Conservation (phyloP, 2,113 vertebrate genomes). For the Setophaga kirtlandii region DNA sequence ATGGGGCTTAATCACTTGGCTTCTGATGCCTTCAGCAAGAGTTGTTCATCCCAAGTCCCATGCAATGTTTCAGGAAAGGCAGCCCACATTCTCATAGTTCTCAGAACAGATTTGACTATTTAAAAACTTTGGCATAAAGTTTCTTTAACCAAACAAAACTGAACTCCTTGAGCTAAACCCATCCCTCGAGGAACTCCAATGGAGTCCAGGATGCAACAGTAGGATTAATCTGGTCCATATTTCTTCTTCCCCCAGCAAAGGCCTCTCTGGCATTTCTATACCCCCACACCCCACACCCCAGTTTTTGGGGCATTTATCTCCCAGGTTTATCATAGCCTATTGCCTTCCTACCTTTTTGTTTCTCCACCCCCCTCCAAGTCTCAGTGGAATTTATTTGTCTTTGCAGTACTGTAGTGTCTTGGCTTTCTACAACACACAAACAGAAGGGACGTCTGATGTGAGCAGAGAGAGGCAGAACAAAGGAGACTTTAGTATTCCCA, state of each 20-base stretch:
- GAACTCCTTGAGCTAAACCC: conserved; percentile 38
- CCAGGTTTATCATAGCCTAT: neutral
- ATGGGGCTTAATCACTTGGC: conserved; percentile 63
- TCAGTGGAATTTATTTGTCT: neutral
- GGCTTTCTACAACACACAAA: neutral
- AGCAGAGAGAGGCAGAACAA: conserved; percentile 32
- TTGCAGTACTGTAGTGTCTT: neutral
- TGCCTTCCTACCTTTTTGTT: neutral
- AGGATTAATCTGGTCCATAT: conserved; percentile 7
- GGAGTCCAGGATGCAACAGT: neutral
- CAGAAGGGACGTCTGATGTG: neutral
- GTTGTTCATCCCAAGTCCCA: conserved; percentile 52
- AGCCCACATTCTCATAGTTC: conserved; percentile 44
- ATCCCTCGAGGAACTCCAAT: neutral
- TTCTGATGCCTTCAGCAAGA: conserved; percentile 36
- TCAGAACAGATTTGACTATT: conserved; percentile 56
- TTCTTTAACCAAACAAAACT: conserved; percentile 51
- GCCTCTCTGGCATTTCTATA: neutral
- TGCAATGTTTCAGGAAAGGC: conserved; percentile 51
- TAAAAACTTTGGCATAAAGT: conserved; percentile 41
- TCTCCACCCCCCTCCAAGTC: accelerated
- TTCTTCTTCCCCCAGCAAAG: neutral
- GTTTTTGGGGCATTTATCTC: neutral
- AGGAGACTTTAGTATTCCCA: conserved; percentile 9
- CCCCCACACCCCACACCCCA: accelerated